These are phyloP conservation scores for Philonicus albiceps DNA, from an alignment of 2,888 invertebrate species.

Conservation along the genomic window DNA sequence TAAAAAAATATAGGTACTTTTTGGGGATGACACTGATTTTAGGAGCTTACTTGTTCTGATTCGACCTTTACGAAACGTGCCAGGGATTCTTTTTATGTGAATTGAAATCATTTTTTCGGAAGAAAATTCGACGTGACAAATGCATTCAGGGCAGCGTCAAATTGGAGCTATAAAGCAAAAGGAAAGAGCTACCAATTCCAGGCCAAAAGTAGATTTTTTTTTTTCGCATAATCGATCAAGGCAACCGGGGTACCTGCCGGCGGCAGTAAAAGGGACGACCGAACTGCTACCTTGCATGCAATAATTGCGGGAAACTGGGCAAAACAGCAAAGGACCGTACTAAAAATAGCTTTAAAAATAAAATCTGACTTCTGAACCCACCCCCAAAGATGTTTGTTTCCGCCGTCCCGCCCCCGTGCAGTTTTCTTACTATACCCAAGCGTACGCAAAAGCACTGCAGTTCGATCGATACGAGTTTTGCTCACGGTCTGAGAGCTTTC, in stretches of 20 bases:
- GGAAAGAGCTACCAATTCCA: not conserved
- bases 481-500: not conserved
- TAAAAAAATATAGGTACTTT: too few relatives aligned
- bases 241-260: not conserved
- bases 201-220: not conserved
- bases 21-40: too few relatives aligned
- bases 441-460: conserved; percentile 50
- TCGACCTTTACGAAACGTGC: too few relatives aligned
- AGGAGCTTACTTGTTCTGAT: too few relatives aligned
- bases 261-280: not conserved
- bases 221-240: conserved; percentile 18
- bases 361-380: not conserved
- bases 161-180: not conserved
- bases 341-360: conserved; percentile 18
- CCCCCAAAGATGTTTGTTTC: not conserved
- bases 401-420: not conserved
- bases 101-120: not conserved
- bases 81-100: not conserved
- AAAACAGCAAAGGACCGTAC: not conserved
- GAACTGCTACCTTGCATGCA: not conserved
- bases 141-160: not conserved
- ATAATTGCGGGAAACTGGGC: not conserved
- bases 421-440: not conserved
- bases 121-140: not conserved
- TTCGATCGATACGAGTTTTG: conserved; percentile 48